Base-by-base conservation (phyloP, 2,888 invertebrate species). In the Spilosoma lubricipeda region DNA sequence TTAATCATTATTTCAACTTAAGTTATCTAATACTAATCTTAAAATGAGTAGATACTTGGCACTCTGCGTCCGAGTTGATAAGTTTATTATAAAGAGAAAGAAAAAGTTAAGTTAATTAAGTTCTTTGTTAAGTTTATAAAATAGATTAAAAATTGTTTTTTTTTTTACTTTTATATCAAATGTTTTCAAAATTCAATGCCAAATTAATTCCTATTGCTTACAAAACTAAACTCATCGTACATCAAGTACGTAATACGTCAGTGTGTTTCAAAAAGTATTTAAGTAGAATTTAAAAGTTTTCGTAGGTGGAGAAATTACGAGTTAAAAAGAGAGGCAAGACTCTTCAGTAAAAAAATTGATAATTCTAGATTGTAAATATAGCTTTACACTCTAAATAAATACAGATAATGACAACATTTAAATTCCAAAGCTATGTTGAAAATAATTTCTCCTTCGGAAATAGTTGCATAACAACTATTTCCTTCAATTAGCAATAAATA, bases 401-500 rank as follows among this genome's bases (percentile, higher is more conserved):
- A 18, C 27, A 15, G 8, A 30, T 15, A 30, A 63, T 30, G 59
- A 15, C 59, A 63, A 30, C 8, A 30, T 63, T 63, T 3, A 48
- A 39, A 66, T 66, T 39, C 30, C 30, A n/a, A 56, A 56, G 56
- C 18, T 1, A 56, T 45, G 27, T n/a, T 56, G 30, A n/a, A 68
- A 39, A 52, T 69, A 39, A 13, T 76, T 76, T 76, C 67, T 48
- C 70, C 27, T 23, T 64, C 36, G 13, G 59, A 70, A 70, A 72
- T 23, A n/a, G n/a, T n/a, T n/a, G n/a, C n/a, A n/a, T n/a, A n/a
- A 39, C 33, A 63, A 72, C 56, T 42, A 63, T 67, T 69, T 39
- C 67, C 56, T 76, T 72, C 65, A 45, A 42, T 70, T 75, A 73
- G 39, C 30, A 63, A n/a, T 76, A 48, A 45, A 48, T 36, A 73